phyloP scores from a whole-genome alignment of 1,140 invertebrate genomes.

The Muscidifurax raptorellus region DNA sequence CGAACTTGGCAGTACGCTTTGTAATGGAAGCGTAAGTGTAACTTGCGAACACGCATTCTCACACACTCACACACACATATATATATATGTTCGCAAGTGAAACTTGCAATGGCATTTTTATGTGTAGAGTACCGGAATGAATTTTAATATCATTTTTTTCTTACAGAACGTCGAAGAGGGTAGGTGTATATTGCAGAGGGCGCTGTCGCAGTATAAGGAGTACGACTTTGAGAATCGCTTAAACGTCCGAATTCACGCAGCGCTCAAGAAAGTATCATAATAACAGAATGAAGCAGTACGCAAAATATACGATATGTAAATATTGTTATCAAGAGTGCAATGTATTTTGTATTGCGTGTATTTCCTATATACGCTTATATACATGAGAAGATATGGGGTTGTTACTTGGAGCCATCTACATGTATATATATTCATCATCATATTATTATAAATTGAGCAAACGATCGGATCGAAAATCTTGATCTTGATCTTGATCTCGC shows the following conservation, averaged over 20 bases:
- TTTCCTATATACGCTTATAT: not conserved
- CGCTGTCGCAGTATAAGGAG: constrained; percentile 78
- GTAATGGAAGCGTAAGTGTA: constrained; percentile 73
- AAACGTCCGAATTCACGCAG: constrained; percentile 79
- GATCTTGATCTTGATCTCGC: no score
- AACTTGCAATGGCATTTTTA: no score
- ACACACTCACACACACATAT: no score
- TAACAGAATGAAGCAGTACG: not conserved
- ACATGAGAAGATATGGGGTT: no score
- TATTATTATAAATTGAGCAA: no score
- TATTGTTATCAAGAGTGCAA: not conserved
- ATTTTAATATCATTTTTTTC: no score
- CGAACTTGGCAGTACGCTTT: constrained; percentile 79
- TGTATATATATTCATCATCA: no score
- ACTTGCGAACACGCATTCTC: no score
- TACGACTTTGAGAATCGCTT: constrained; percentile 84
- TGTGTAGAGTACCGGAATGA: no score
- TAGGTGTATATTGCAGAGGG: constrained; percentile 72
- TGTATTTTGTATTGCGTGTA: not conserved
- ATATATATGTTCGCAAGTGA: no score
- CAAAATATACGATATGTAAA: not conserved
- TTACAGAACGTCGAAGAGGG: constrained; percentile 77
- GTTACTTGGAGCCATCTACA: no score
- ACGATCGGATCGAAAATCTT: no score
- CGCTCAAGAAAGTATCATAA: constrained; percentile 71